Percentiles rank a stretch among this genome's conserved stretches.
phyloP scores from a whole-genome alignment of 1,140 invertebrate genomes.

The Saccostrea echinata region DNA sequence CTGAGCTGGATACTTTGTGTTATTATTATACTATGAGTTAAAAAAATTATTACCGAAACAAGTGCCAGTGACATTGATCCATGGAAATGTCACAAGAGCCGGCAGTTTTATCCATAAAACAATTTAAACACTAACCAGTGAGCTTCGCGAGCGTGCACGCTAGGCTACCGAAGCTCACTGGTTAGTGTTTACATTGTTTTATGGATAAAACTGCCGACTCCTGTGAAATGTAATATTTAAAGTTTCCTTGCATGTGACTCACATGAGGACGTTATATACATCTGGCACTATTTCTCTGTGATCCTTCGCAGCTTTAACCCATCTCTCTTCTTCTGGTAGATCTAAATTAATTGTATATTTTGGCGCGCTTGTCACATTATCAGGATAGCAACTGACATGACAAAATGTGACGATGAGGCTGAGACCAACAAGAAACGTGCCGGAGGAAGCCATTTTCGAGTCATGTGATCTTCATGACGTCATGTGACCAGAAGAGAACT shows the following conservation, averaged over 20 bases:
- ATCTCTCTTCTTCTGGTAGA: slow-evolving; percentile 54
- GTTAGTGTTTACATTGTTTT: too few relatives aligned
- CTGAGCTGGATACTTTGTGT: too few relatives aligned
- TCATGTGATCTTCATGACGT: neutral
- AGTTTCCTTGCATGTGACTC: neutral
- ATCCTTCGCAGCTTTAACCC: slow-evolving; percentile 53
- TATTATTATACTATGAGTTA: too few relatives aligned
- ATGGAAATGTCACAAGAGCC: too few relatives aligned
- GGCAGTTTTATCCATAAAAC: too few relatives aligned
- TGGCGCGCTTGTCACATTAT: slow-evolving; percentile 31
- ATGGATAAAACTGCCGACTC: too few relatives aligned
- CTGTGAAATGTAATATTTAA: too few relatives aligned
- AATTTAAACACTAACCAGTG: too few relatives aligned
- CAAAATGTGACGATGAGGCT: neutral
- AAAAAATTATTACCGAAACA: too few relatives aligned
- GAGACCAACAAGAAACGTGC: neutral
- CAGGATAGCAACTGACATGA: slow-evolving; percentile 6
- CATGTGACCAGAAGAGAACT: neutral
- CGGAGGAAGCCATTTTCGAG: neutral
- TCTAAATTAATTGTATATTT: slow-evolving; percentile 52
- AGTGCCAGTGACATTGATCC: too few relatives aligned
- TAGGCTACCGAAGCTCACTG: too few relatives aligned
- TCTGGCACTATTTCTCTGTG: slow-evolving; percentile 55
- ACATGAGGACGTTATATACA: slow-evolving; percentile 50
- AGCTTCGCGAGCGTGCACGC: too few relatives aligned